Percentiles rank a stretch among this genome's conserved stretches.
These are phyloP conservation scores for Pedicia rivosa DNA, from an alignment of 2,888 invertebrate species.

Conservation along the genomic window DNA sequence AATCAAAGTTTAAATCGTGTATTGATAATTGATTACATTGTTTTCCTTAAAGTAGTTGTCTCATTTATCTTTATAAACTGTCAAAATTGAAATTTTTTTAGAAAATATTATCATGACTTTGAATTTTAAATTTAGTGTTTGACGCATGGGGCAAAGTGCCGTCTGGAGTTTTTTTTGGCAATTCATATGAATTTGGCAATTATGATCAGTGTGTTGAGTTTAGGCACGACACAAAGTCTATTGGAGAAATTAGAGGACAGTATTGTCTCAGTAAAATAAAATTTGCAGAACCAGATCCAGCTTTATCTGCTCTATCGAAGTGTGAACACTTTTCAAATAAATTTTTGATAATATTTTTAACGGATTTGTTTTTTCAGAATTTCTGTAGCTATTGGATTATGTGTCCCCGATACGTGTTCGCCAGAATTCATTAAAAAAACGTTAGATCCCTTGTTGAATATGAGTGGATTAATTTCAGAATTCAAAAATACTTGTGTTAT, in stretches of 20 bases:
- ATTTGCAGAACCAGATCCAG: background rate
- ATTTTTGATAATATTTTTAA: no score
- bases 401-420: background rate
- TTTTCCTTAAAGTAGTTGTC: no score
- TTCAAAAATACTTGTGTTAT: no score
- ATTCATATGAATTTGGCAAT: conserved; percentile 29
- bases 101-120: no score
- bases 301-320: background rate
- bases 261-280: conserved; percentile 22
- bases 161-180: conserved; percentile 28
- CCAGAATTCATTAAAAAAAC: background rate
- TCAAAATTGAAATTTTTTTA: no score
- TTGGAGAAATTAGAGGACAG: conserved; percentile 23
- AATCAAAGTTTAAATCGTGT: no score
- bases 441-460: background rate
- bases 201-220: conserved; percentile 32
- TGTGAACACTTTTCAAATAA: no score
- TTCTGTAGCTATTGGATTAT: conserved; percentile 2
- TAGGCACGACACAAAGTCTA: conserved; percentile 13
- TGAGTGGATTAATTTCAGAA: no score
- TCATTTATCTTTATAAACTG: no score
- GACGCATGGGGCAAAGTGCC: conserved; percentile 33
- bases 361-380: no score
- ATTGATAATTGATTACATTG: no score
- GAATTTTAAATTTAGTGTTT: no score